Evolutionary conservation across 2,888 invertebrate genomes (phyloP).

Genomic region (Apantesis nais): DNA sequence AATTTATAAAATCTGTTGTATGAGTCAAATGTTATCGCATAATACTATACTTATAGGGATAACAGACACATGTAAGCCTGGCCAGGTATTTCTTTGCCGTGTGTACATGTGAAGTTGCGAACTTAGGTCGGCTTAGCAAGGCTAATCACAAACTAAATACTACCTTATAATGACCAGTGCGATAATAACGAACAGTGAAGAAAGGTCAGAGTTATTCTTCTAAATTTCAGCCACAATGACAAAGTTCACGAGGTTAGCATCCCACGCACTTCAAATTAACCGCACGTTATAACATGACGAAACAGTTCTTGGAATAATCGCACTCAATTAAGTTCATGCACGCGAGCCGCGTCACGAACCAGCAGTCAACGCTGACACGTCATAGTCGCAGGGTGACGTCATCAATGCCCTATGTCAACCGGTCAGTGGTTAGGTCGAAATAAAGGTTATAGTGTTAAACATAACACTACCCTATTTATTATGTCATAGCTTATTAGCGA

Average conservation of each 20-base stretch:
- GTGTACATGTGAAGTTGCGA: too few relatives aligned
- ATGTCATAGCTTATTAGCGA: not conserved
- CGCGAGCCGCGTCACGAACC: constrained; percentile 48
- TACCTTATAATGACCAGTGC: not conserved
- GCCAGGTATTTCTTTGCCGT: too few relatives aligned
- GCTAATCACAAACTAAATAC: not conserved
- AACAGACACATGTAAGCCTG: too few relatives aligned
- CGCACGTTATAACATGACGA: constrained; percentile 16
- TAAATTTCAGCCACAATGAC: not conserved
- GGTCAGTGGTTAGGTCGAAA: constrained; percentile 4
- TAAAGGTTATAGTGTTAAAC: constrained; percentile 6
- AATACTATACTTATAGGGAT: too few relatives aligned
- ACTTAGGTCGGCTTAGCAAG: not conserved
- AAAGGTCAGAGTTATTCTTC: not conserved
- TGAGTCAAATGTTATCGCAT: too few relatives aligned
- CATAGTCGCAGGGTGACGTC: constrained; percentile 61
- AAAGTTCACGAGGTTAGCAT: constrained; percentile 12
- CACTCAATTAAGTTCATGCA: constrained; percentile 26
- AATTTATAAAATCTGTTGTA: too few relatives aligned
- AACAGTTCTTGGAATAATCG: constrained; percentile 18
- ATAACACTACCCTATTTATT: constrained; percentile 1
- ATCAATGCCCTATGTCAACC: constrained; percentile 37
- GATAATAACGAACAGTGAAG: not conserved
- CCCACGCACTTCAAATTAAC: constrained; percentile 16
- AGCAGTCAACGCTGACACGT: constrained; percentile 43